Conservation (phyloP, 2,888 invertebrate genomes). For the Trichacis sp. region DNA sequence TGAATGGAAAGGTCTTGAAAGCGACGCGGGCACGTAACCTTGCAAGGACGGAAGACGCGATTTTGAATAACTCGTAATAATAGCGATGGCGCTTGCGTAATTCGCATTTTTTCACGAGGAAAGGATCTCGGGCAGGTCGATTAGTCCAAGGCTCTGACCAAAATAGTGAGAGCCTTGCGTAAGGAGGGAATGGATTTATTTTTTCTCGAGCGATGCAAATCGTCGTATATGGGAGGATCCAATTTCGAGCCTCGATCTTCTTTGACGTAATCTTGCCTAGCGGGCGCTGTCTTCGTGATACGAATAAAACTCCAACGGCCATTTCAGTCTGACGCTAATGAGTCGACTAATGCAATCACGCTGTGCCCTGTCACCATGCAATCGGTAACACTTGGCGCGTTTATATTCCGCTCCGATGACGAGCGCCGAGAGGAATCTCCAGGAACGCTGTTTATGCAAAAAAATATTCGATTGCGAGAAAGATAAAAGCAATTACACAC, state of each 20-base stretch:
- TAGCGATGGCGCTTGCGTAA: slow-evolving; percentile 23
- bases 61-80: slow-evolving; percentile 48
- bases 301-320: slow-evolving; percentile 52
- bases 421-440: neutral
- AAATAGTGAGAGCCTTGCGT: neutral
- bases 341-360: slow-evolving; percentile 46
- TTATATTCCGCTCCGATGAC: slow-evolving; percentile 9
- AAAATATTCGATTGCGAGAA: neutral
- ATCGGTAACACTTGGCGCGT: slow-evolving; percentile 6
- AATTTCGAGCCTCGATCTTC: neutral
- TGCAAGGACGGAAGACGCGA: slow-evolving; percentile 61
- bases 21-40: slow-evolving; percentile 49
- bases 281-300: slow-evolving; percentile 14
- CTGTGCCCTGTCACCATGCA: slow-evolving; percentile 16
- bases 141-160: neutral
- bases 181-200: too few relatives aligned
- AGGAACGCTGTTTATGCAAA: neutral
- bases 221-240: slow-evolving; percentile 14
- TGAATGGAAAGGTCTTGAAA: slow-evolving; percentile 42
- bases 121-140: neutral
- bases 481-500: too few relatives aligned
- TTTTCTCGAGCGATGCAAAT: too few relatives aligned
- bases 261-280: neutral
- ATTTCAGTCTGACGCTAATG: slow-evolving; percentile 58
- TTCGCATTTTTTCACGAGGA: neutral